Evolutionary conservation across 2,888 invertebrate species (phyloP), one percentile per base, ranked within the genome.

Genomic region (Cerastoderma edule): DNA sequence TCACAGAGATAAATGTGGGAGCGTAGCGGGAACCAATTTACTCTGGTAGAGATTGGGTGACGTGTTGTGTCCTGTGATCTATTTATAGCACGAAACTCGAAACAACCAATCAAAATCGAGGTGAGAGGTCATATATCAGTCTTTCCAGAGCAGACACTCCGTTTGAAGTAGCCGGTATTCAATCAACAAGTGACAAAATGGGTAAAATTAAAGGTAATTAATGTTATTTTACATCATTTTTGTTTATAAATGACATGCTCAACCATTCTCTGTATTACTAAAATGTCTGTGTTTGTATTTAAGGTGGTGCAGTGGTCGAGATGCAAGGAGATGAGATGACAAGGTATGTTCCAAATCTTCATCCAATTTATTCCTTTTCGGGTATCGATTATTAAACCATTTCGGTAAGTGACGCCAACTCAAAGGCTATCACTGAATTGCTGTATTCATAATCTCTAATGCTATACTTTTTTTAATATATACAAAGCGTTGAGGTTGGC

Each of bases 301-400:
- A 82, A 93, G 93, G 90, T 35, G 92, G 93, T 46, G 84, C 91
- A 24, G 92, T 94, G 72, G 94, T 94, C 39, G 94, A 94, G 88
- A 92, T 94, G 87, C 92, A 94, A 73, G 94, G 94, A 72, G 94
- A 94, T 88, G 94, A 94, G 89, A 94, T 94, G 94, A 94, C 94
- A 60, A 89, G 93, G 93, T 93, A 86, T 83, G 86, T 68, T 30
- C 27, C 27, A n/a, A 10, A 22, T 39, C 24, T 3, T 24, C 13
- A 13, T 24, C 10, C 13, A 13, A 44, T 44, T 44, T 44, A 13
- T 19, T 44, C 10, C 44, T 44, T 44, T 44, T 44, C 44, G 44
- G 10, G 44, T 19, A 44, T 44, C 16, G 10, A 8, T 44, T 13
- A n/a, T n/a, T n/a, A n/a, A n/a, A n/a, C n/a, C n/a, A n/a, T n/a